Evolutionary conservation across 2,797 vertebrate genomes (phyloP), one percentile per base, ranked within the genome.

Genomic region (Acrocephalus scirpaceus): DNA sequence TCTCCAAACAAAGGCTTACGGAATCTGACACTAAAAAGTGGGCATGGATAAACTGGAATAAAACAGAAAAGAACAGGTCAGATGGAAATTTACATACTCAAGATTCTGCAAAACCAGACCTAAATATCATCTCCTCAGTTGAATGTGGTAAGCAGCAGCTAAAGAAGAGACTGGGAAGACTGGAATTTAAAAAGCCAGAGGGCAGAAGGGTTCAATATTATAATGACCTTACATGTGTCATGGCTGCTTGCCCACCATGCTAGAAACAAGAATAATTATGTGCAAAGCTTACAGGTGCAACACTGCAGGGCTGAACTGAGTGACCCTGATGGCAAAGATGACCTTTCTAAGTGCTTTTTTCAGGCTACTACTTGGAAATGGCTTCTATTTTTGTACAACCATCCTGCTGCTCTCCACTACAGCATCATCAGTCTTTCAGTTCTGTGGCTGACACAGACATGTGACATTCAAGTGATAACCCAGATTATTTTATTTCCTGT

Each of bases 1-100:
- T 99, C 99, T 96, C 99, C 99, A 76, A 99, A 99, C 58, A 99
- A 98, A 14, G 99, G 99, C 88, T 99, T 99, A 92, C 99, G 98
- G 97, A 99, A 99, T 95, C 99, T 98, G 91, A 99, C 99, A 44
- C 99, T 99, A 97, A 99, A 99, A 94, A 99, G 98, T 1, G 99
- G 99, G 90, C 99, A 99, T 0, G 99, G 99, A 95, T 99, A 99
- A 97, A 99, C 99, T 99, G 97, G n/a, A 95, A 89, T 36, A 92
- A 62, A 98, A 74, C 3, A 50, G 61, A 93, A 94, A 93, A 92
- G 42, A 83, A 72, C 40, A 67, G 47, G 67, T 94, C 87, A 96
- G 44, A 47, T 9, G 86, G 45, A 66, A 65, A 66, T 69, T 32
- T 58, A 54, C 21, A 60, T 12, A n/a, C 16, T 17, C 29, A 82